Percentiles rank a stretch among this genome's conserved stretches.
phyloP scores from a whole-genome alignment of 1,140 invertebrate genomes.

The Oncopeltus fasciatus region DNA sequence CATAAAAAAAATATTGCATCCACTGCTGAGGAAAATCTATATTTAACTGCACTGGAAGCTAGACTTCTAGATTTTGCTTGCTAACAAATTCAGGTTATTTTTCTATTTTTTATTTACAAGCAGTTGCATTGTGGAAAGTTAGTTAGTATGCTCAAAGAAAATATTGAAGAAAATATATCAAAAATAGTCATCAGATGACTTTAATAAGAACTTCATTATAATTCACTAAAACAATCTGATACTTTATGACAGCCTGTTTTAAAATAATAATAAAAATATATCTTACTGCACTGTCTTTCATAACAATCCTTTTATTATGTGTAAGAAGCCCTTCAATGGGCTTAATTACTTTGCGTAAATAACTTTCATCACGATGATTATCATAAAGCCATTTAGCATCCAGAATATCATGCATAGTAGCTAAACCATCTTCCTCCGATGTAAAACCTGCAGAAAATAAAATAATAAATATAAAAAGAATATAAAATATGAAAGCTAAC shows the following conservation, averaged over 20 bases:
- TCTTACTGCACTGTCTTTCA: constrained; percentile 93
- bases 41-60: too few relatives aligned
- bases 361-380: constrained; percentile 91
- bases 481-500: not conserved
- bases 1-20: too few relatives aligned
- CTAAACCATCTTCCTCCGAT: constrained; percentile 68
- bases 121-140: too few relatives aligned
- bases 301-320: constrained; percentile 88
- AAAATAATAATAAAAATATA: not conserved
- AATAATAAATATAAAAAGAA: not conserved
- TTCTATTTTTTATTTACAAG: too few relatives aligned
- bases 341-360: constrained; percentile 80
- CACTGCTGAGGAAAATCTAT: too few relatives aligned
- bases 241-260: too few relatives aligned
- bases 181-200: too few relatives aligned
- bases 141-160: too few relatives aligned
- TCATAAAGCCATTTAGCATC: constrained; percentile 98
- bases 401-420: constrained; percentile 95
- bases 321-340: constrained; percentile 86
- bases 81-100: too few relatives aligned
- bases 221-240: not conserved
- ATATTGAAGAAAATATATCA: too few relatives aligned
- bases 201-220: too few relatives aligned
- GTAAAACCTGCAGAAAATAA: constrained; percentile 43
- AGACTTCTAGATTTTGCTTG: too few relatives aligned